These are phyloP conservation scores for Hyaena hyaena DNA, from an alignment of 2,113 vertebrate species.

Conservation along the genomic window DNA sequence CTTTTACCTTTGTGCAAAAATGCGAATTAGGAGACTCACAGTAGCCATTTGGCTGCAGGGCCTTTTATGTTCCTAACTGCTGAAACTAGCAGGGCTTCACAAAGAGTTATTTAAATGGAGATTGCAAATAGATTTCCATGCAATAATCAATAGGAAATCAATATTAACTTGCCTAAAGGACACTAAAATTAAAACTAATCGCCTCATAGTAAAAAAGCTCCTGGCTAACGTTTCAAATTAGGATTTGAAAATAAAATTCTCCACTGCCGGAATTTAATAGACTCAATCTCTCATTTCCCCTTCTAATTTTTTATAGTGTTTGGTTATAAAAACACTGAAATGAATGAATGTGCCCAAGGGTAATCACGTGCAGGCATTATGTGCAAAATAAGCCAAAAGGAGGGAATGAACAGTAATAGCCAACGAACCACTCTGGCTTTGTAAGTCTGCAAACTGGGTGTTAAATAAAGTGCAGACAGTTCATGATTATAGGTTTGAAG, in stretches of 20 bases:
- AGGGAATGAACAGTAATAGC: background rate
- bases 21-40: background rate
- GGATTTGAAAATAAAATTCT: background rate
- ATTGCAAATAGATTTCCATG: background rate
- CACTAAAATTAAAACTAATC: background rate
- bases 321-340: background rate
- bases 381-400: background rate
- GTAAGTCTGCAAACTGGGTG: background rate
- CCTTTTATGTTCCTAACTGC: background rate
- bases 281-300: background rate
- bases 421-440: background rate
- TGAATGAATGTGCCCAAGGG: background rate
- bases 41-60: background rate
- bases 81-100: background rate
- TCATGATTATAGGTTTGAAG: background rate
- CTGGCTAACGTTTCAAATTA: background rate
- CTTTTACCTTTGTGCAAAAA: background rate
- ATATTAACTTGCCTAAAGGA: background rate
- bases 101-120: background rate
- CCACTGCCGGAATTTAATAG: background rate
- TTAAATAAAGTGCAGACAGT: background rate
- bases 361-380: background rate
- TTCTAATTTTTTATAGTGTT: background rate
- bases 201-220: background rate
- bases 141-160: background rate